phyloP scores from a whole-genome alignment of 2,797 vertebrate genomes.

The Dendrocincla tyrannina region DNA sequence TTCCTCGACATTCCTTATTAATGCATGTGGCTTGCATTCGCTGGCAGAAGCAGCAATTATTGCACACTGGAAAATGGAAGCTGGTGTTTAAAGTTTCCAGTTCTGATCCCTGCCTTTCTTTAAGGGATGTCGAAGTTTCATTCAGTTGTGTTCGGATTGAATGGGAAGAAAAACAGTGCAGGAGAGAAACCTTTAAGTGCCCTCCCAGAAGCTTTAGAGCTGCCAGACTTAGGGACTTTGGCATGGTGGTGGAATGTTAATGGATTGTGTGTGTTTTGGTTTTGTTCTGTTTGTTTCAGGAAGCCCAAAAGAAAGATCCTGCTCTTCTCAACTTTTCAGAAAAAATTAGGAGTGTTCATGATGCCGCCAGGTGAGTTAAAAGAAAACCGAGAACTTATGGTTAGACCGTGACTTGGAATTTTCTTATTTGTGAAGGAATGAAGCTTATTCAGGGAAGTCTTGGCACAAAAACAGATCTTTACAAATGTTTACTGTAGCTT shows the following conservation, averaged over 20 bases:
- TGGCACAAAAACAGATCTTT: constrained; percentile 29
- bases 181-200: constrained; percentile 11
- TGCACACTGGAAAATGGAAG: constrained; percentile 18
- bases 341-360: constrained; percentile 88
- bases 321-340: constrained; percentile 90
- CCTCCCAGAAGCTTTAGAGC: not conserved
- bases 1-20: constrained; percentile 17
- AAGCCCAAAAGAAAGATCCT: constrained; percentile 95
- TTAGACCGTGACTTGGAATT: not conserved
- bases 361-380: constrained; percentile 86
- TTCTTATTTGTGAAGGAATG: not conserved
- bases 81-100: not conserved
- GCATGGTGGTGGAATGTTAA: constrained; percentile 44
- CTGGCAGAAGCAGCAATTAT: not conserved
- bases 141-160: not conserved
- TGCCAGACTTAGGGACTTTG: not conserved
- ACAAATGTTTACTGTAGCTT: constrained; percentile 42
- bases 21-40: not conserved
- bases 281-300: constrained; percentile 79
- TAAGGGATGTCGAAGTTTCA: not conserved
- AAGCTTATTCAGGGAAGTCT: constrained; percentile 8
- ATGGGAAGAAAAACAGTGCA: not conserved
- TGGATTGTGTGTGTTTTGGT: constrained; percentile 43
- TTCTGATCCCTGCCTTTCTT: not conserved
- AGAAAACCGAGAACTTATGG: not conserved